Percentiles rank a stretch among this genome's conserved stretches.
These are phyloP conservation scores for Lottia gigantea DNA, from an alignment of 2,888 invertebrate genomes.

Conservation along the genomic window DNA sequence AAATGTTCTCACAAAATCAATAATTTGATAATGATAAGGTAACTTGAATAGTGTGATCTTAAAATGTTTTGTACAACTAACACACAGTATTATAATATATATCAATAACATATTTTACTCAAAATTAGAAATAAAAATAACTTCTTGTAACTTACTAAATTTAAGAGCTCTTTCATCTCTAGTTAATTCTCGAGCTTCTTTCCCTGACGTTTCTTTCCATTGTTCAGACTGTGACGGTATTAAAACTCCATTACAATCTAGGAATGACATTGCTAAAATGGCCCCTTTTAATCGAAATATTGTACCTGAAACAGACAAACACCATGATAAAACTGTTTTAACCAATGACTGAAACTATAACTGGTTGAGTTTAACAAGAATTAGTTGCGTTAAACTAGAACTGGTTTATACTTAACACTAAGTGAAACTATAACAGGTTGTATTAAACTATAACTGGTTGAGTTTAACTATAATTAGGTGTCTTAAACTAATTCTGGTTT, in stretches of 20 bases:
- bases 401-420: not conserved
- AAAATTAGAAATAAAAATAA: too few species aligned
- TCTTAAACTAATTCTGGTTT: constrained; percentile 20
- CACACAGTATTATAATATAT: too few species aligned
- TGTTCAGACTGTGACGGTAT: constrained; percentile 90
- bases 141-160: not conserved
- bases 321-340: not conserved
- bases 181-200: constrained; percentile 2
- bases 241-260: constrained; percentile 93
- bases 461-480: constrained; percentile 79
- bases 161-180: constrained; percentile 10
- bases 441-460: constrained; percentile 59
- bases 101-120: too few species aligned
- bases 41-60: too few species aligned
- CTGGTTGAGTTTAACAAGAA: not conserved
- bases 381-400: not conserved
- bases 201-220: constrained; percentile 79
- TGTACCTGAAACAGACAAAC: constrained; percentile 76
- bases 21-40: too few species aligned
- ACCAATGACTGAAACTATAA: not conserved
- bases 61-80: too few species aligned
- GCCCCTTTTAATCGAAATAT: constrained; percentile 96
- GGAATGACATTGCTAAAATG: constrained; percentile 92
- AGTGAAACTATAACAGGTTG: not conserved
- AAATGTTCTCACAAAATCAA: too few species aligned